Evolutionary conservation across 2,888 invertebrate genomes (phyloP).

Genomic region (Unio pictorum): DNA sequence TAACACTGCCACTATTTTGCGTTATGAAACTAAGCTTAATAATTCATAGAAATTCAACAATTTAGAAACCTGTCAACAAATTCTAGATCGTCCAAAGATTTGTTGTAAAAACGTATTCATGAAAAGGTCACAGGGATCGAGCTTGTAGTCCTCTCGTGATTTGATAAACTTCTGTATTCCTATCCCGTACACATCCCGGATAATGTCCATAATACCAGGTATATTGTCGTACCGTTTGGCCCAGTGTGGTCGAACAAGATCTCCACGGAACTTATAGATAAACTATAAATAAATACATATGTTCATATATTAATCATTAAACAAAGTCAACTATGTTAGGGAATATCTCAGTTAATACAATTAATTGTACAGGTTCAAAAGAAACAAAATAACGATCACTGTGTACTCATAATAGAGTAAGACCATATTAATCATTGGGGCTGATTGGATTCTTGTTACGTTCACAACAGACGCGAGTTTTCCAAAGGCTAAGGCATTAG

Average conservation of each 20-base stretch:
- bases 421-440: too few species aligned
- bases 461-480: too few species aligned
- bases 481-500: too few species aligned
- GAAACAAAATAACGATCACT: too few species aligned
- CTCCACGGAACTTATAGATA: conserved; percentile 24
- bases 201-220: conserved; percentile 29
- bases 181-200: conserved; percentile 27
- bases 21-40: too few species aligned
- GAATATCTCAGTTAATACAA: conserved; percentile 1
- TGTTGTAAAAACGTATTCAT: conserved; percentile 37
- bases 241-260: conserved; percentile 42
- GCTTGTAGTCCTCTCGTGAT: conserved; percentile 18
- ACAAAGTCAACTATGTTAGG: neutral
- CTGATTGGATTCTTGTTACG: too few species aligned
- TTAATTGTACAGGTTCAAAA: neutral
- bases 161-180: conserved; percentile 22
- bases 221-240: conserved; percentile 44
- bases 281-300: conserved; percentile 18
- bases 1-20: too few species aligned
- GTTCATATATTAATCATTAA: too few species aligned
- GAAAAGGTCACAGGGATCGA: conserved; percentile 41
- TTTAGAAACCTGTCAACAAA: neutral
- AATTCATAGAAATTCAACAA: too few species aligned
- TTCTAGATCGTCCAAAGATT: conserved; percentile 27
- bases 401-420: too few species aligned